Conservation (phyloP, 2,888 invertebrate genomes). For the Yponomeuta evonymella region DNA sequence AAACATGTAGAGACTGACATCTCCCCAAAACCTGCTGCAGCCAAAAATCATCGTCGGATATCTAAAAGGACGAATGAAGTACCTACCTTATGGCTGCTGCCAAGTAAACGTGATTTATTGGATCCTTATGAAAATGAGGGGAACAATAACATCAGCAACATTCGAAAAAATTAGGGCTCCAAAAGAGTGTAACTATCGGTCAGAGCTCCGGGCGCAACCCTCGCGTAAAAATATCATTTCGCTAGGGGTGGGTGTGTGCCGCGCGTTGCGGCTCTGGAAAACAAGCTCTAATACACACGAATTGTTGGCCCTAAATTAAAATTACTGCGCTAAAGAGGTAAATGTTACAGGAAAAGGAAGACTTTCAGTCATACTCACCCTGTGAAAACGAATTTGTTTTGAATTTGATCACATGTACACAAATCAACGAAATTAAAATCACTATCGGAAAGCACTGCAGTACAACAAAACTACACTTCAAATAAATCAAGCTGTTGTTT, state of each 20-base stretch:
- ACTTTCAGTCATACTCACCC: constrained; percentile 65
- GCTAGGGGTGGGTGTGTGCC: constrained; percentile 42
- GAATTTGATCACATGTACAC: constrained; percentile 66
- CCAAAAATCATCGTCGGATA: no score
- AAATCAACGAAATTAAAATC: constrained; percentile 29
- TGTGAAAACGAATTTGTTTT: constrained; percentile 36
- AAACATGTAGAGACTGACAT: no score
- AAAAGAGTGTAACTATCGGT: constrained; percentile 1
- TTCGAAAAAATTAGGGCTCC: constrained; percentile 9
- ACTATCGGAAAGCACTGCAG: constrained; percentile 20
- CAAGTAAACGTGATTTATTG: neutral
- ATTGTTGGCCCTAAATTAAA: neutral
- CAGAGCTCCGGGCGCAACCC: constrained; percentile 10
- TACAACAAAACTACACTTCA: constrained; percentile 19
- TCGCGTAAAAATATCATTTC: constrained; percentile 13
- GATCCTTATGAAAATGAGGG: constrained; percentile 9
- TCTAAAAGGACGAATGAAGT: no score
- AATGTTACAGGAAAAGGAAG: constrained; percentile 23
- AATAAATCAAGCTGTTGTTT: neutral
- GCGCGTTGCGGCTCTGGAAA: constrained; percentile 34
- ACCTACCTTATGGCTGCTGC: neutral
- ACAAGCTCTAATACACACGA: constrained; percentile 24
- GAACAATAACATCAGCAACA: constrained; percentile 6
- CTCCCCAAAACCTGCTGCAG: no score
- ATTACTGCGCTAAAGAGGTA: neutral